A percentile compares a stretch with the other conserved stretches of the same genome.
Evolutionary conservation across 1,140 invertebrate species (phyloP).

Genomic region (Gyrodactylus salaris): DNA sequence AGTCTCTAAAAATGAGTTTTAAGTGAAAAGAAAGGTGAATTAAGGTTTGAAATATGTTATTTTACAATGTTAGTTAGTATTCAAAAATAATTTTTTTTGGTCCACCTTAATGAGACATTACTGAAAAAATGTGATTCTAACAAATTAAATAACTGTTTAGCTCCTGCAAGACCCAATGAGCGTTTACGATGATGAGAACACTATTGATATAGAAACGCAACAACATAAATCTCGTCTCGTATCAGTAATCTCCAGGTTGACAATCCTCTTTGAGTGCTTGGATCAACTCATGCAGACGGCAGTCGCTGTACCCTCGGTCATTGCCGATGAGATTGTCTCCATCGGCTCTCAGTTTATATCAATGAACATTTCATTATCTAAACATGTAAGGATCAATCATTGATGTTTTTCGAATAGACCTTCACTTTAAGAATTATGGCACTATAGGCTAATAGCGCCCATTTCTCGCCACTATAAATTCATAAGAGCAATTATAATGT

Average conservation of each 20-base stretch:
- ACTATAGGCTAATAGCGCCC: no score
- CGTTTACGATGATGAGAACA: neutral
- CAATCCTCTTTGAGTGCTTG: neutral
- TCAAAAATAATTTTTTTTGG: neutral
- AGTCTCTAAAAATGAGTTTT: no score
- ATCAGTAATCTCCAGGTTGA: neutral
- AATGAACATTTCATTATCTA: neutral
- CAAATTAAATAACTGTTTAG: no score
- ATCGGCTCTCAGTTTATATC: neutral
- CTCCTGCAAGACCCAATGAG: neutral
- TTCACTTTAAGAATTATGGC: no score
- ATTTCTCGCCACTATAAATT: no score
- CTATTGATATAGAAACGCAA: neutral
- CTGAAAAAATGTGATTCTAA: no score
- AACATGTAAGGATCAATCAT: no score
- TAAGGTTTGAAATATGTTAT: no score
- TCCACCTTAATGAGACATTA: neutral
- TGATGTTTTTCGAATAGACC: no score
- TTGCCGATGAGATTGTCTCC: neutral
- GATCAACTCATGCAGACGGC: neutral
- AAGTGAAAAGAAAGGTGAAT: no score
- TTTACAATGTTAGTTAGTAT: no score
- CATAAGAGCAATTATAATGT: no score
- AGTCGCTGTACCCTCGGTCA: neutral
- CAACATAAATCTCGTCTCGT: neutral